These are phyloP conservation scores for Brachionus calyciflorus DNA, from an alignment of 1,140 invertebrate genomes.

Conservation along the genomic window DNA sequence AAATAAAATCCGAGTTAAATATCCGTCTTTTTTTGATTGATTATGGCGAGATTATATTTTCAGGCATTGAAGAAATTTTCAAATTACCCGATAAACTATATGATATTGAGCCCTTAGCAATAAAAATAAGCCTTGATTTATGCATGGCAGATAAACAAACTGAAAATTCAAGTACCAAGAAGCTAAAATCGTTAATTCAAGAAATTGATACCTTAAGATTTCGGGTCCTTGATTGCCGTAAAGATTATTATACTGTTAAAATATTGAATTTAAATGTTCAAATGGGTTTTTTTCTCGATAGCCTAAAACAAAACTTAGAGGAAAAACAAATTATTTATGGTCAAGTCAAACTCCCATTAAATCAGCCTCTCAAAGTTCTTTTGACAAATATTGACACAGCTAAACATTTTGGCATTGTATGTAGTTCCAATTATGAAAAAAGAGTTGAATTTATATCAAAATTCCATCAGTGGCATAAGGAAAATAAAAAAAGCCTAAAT, in stretches of 20 bases:
- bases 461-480: conserved; percentile 45
- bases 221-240: too few relatives aligned
- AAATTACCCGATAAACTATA: not conserved
- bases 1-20: conserved; percentile 11
- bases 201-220: too few relatives aligned
- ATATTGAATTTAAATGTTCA: too few relatives aligned
- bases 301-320: not conserved
- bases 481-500: conserved; percentile 14
- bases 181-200: too few relatives aligned
- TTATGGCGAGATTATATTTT: not conserved
- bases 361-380: not conserved
- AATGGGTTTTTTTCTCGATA: not conserved
- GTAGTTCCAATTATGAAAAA: not conserved
- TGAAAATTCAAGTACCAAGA: too few relatives aligned
- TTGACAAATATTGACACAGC: conserved; percentile 9
- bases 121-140: not conserved
- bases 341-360: not conserved
- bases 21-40: not conserved
- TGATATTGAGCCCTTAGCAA: not conserved
- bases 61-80: not conserved
- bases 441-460: conserved; percentile 2
- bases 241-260: too few relatives aligned
- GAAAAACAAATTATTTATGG: not conserved
- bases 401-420: conserved; percentile 34
- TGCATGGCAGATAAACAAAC: not conserved